phyloP scores from a whole-genome alignment of 2,888 invertebrate genomes.

The Baccha elongata region DNA sequence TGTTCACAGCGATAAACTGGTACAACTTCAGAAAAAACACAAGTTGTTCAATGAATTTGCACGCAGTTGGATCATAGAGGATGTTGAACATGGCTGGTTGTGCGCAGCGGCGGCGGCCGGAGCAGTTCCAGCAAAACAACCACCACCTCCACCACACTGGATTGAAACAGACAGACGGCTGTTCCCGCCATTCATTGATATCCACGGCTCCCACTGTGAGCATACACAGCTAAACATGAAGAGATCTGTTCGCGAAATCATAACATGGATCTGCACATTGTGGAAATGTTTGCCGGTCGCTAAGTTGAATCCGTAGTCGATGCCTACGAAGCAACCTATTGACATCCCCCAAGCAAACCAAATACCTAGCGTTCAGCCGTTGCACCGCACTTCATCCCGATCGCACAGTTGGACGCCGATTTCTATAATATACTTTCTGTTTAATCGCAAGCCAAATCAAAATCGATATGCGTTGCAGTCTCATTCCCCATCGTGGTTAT shows the following conservation, averaged over 20 bases:
- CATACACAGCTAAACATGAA: slow-evolving; percentile 75
- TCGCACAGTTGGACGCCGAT: slow-evolving; percentile 75
- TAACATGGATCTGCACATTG: slow-evolving; percentile 76
- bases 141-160: slow-evolving; percentile 11
- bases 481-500: slow-evolving; percentile 35
- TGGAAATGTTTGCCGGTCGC: slow-evolving; percentile 74
- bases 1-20: slow-evolving; percentile 74
- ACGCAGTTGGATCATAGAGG: slow-evolving; percentile 71
- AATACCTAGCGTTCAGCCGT: slow-evolving; percentile 59
- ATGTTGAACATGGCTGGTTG: slow-evolving; percentile 66
- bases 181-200: slow-evolving; percentile 69
- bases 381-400: slow-evolving; percentile 39
- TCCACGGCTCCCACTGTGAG: slow-evolving; percentile 73
- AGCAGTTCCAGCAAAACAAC: slow-evolving; percentile 32
- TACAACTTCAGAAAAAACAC: slow-evolving; percentile 66
- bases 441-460: slow-evolving; percentile 72
- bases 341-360: slow-evolving; percentile 62
- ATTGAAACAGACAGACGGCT: slow-evolving; percentile 37
- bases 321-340: slow-evolving; percentile 73
- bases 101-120: neutral
- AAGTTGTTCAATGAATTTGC: slow-evolving; percentile 73
- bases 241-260: slow-evolving; percentile 76
- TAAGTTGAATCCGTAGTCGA: slow-evolving; percentile 62
- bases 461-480: slow-evolving; percentile 71
- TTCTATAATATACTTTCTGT: slow-evolving; percentile 72